These are phyloP conservation scores for Pseudomyrmex pallidus DNA, from an alignment of 1,140 invertebrate species.

Conservation along the genomic window DNA sequence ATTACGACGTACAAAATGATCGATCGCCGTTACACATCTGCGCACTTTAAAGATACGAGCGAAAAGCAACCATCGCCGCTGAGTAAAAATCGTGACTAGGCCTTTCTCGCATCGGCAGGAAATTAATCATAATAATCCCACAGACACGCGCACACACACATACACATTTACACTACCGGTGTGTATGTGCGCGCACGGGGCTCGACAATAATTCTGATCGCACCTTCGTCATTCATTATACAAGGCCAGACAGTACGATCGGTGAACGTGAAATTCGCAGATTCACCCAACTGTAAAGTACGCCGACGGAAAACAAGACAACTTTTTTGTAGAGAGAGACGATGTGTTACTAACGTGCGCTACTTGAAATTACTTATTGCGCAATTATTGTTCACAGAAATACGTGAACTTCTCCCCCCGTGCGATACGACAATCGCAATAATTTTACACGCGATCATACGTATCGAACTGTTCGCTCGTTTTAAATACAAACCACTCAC, in stretches of 20 bases:
- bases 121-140: constrained; percentile 83
- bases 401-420: too few relatives aligned
- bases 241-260: constrained; percentile 60
- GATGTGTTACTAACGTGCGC: neutral
- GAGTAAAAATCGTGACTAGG: constrained; percentile 84
- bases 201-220: constrained; percentile 67
- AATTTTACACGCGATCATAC: too few relatives aligned
- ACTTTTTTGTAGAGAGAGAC: neutral
- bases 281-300: constrained; percentile 56
- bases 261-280: constrained; percentile 66
- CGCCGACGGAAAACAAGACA: neutral
- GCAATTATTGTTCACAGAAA: neutral
- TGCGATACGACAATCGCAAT: too few relatives aligned
- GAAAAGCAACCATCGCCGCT: constrained; percentile 68
- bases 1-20: constrained; percentile 72
- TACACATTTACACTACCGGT: constrained; percentile 57
- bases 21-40: constrained; percentile 73
- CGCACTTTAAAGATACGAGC: constrained; percentile 70
- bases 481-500: too few relatives aligned
- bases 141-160: too few relatives aligned
- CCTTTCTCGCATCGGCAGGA: constrained; percentile 81
- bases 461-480: too few relatives aligned
- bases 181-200: neutral
- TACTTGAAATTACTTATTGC: neutral
- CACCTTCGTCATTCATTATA: constrained; percentile 72